These are phyloP conservation scores for Cephonodes hylas DNA, from an alignment of 2,888 invertebrate genomes.

Conservation along the genomic window DNA sequence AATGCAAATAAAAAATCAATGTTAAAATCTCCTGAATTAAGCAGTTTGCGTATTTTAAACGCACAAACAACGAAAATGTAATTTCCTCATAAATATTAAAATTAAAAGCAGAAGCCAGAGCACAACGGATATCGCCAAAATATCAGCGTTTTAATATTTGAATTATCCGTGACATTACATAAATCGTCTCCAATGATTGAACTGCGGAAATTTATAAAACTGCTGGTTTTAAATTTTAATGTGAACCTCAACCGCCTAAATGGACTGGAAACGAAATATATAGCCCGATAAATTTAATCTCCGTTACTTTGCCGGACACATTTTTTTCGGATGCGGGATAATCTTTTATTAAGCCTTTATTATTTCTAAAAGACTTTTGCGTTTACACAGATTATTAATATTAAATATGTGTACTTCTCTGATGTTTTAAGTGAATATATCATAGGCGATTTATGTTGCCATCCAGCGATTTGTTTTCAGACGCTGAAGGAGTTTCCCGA, in stretches of 20 bases:
- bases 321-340: slow-evolving; percentile 30
- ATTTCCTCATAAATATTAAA: neutral
- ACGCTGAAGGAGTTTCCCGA: slow-evolving; percentile 97
- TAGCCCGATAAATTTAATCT: slow-evolving; percentile 39
- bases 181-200: slow-evolving; percentile 22
- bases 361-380: slow-evolving; percentile 19
- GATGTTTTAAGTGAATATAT: neutral
- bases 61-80: neutral
- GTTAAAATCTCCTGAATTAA: neutral
- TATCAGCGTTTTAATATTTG: neutral
- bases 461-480: slow-evolving; percentile 71
- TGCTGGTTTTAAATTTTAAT: slow-evolving; percentile 30
- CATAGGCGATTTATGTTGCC: neutral
- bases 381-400: slow-evolving; percentile 13
- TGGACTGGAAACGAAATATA: slow-evolving; percentile 41
- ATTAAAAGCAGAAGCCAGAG: neutral
- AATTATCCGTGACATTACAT: neutral
- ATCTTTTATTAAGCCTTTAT: slow-evolving; percentile 29
- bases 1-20: neutral
- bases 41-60: neutral
- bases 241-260: slow-evolving; percentile 34
- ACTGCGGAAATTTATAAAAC: slow-evolving; percentile 14
- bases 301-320: slow-evolving; percentile 24
- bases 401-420: slow-evolving; percentile 4
- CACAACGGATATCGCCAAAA: neutral